Conservation (phyloP, 2,888 invertebrate species). For the Andrena trimmerana region DNA sequence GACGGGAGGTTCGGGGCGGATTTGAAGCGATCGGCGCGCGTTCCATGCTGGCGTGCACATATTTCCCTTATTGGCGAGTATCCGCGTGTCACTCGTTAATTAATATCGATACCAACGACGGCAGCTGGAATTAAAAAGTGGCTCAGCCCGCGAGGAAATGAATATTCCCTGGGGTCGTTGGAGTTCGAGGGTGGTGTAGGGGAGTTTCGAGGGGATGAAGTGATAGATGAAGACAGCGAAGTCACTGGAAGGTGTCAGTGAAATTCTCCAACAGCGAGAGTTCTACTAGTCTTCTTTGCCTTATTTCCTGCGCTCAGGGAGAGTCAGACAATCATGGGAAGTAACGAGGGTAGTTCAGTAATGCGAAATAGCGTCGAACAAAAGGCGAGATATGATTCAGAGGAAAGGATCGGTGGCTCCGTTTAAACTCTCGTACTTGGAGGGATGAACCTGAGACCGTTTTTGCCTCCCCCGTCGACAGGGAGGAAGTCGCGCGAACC, state of each 20-base stretch:
- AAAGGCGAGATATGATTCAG: too few relatives aligned
- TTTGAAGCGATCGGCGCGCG: conserved; percentile 70
- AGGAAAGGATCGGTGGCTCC: not conserved
- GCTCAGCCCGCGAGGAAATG: not conserved
- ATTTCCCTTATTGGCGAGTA: conserved; percentile 52
- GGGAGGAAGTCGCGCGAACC: not conserved
- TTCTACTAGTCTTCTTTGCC: too few relatives aligned
- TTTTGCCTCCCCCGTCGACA: not conserved
- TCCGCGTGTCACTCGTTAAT: conserved; percentile 38
- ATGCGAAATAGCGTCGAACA: too few relatives aligned
- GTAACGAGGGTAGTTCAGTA: too few relatives aligned
- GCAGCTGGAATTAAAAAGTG: not conserved
- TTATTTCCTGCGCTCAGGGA: too few relatives aligned
- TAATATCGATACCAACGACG: conserved; percentile 17
- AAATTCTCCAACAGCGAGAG: too few relatives aligned
- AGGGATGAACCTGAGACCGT: not conserved
- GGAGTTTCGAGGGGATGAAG: not conserved
- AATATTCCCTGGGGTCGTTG: not conserved
- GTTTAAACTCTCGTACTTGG: not conserved
- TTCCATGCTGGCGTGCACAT: conserved; percentile 40
- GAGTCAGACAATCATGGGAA: too few relatives aligned
- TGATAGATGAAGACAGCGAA: not conserved
- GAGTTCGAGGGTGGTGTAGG: not conserved
- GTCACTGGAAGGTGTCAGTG: not conserved
- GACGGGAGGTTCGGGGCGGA: conserved; percentile 61